phyloP scores from a whole-genome alignment of 64 coral and sea anemone genomes.

The Stichodactyla mertensii region DNA sequence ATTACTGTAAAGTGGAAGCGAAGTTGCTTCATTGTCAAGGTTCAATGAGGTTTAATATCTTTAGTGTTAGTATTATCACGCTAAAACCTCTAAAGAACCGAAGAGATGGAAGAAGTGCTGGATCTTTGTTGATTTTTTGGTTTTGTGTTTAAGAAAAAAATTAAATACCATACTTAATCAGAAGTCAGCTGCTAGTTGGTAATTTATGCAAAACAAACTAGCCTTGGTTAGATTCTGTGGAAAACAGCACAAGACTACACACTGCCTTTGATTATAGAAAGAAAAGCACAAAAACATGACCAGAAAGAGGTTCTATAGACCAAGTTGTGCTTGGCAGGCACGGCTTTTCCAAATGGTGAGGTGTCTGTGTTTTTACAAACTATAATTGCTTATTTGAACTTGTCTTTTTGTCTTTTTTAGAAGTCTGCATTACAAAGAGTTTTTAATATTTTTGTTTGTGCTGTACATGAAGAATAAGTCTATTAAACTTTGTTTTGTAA shows the following conservation, averaged over 20 bases:
- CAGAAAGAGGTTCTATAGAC: background rate
- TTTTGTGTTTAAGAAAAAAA: slow-evolving; percentile 25
- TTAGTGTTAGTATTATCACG: background rate
- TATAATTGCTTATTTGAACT: slow-evolving; percentile 2
- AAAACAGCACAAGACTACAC: background rate
- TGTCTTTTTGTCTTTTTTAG: background rate
- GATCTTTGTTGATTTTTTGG: slow-evolving; percentile 12
- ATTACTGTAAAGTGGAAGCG: background rate
- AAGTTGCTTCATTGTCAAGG: background rate
- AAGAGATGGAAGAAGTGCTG: background rate
- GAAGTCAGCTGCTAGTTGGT: slow-evolving; percentile 18
- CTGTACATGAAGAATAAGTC: background rate
- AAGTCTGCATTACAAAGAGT: slow-evolving; percentile 14
- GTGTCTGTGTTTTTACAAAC: background rate
- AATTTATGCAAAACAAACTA: slow-evolving; percentile 30
- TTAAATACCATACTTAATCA: slow-evolving; percentile 13
- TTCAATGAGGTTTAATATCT: slow-evolving; percentile 7
- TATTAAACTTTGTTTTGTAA: background rate
- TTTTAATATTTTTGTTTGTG: slow-evolving; percentile 8
- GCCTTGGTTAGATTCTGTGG: background rate
- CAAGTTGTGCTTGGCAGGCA: slow-evolving; percentile 17
- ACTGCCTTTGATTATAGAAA: background rate
- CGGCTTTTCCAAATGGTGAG: slow-evolving; percentile 3
- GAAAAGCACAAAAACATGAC: background rate
- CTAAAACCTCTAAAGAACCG: slow-evolving; percentile 11